Evolutionary conservation across 2,888 invertebrate genomes (phyloP).

Genomic region (Eristalis pertinax): DNA sequence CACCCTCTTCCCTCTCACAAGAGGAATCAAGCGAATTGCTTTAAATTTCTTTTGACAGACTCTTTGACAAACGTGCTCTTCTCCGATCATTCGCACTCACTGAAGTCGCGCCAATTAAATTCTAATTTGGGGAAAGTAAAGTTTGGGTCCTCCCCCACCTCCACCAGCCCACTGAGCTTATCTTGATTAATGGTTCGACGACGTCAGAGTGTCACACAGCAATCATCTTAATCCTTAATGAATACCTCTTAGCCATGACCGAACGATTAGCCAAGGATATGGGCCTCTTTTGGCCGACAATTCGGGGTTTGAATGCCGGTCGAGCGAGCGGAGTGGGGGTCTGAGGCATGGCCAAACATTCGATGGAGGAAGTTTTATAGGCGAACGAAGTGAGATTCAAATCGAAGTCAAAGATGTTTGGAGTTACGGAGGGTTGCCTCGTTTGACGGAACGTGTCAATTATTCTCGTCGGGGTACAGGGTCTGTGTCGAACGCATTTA

Average conservation of each 20-base stretch:
- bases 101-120: slow-evolving; percentile 10
- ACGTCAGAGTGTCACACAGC: slow-evolving; percentile 14
- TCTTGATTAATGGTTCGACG: slow-evolving; percentile 22
- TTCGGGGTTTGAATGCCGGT: too few relatives aligned
- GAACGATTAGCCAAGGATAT: slow-evolving; percentile 6
- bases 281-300: not conserved
- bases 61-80: not conserved
- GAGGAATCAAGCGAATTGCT: slow-evolving; percentile 17
- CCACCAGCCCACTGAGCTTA: not conserved
- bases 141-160: too few relatives aligned
- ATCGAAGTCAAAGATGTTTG: not conserved
- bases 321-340: not conserved
- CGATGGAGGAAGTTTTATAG: not conserved
- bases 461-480: not conserved
- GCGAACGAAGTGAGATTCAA: not conserved
- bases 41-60: slow-evolving; percentile 7
- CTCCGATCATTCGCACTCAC: not conserved
- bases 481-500: slow-evolving; percentile 10
- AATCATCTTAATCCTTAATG: slow-evolving; percentile 28
- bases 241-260: slow-evolving; percentile 11
- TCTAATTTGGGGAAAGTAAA: slow-evolving; percentile 3
- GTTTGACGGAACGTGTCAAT: slow-evolving; percentile 8
- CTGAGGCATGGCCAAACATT: not conserved
- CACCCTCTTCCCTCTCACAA: not conserved
- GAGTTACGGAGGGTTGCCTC: not conserved